These are phyloP conservation scores for Falco berigora DNA, from an alignment of 2,797 vertebrate species.

Conservation along the genomic window DNA sequence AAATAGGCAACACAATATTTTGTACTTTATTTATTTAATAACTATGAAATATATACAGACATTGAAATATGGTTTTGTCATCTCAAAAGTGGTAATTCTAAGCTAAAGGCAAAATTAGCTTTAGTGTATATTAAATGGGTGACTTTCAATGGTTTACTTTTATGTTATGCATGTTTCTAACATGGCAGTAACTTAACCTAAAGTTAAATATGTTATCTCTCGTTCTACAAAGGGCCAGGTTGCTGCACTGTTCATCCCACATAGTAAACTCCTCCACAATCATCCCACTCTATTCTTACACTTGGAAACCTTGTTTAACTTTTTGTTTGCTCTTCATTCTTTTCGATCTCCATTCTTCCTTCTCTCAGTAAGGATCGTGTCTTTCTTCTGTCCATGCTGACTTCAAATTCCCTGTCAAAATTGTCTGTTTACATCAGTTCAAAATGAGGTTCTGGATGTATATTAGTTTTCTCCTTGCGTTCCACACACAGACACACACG, in stretches of 20 bases:
- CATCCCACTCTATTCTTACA: not conserved
- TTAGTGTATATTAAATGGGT: not conserved
- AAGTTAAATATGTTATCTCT: not conserved
- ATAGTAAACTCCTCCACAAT: not conserved
- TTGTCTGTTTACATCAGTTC: not conserved
- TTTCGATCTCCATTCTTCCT: not conserved
- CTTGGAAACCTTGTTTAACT: not conserved
- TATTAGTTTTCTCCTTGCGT: not conserved
- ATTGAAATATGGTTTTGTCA: not conserved
- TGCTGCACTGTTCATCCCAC: not conserved
- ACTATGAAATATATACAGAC: not conserved
- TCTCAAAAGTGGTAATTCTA: not conserved
- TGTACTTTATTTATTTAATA: not conserved
- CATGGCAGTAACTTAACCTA: not conserved
- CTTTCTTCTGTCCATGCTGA: not conserved
- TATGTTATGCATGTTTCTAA: not conserved
- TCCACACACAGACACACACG: not conserved
- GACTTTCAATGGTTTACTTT: not conserved
- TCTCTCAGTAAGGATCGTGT: not conserved
- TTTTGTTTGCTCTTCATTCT: not conserved
- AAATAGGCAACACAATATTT: not conserved
- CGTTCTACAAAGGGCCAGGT: not conserved
- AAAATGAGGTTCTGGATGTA: not conserved
- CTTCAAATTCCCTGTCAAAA: not conserved
- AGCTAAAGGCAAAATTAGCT: not conserved